Percentiles rank a stretch among this genome's conserved stretches.
These are phyloP conservation scores for Drosophila ochracea DNA, from an alignment of 2,888 invertebrate genomes.

Conservation along the genomic window DNA sequence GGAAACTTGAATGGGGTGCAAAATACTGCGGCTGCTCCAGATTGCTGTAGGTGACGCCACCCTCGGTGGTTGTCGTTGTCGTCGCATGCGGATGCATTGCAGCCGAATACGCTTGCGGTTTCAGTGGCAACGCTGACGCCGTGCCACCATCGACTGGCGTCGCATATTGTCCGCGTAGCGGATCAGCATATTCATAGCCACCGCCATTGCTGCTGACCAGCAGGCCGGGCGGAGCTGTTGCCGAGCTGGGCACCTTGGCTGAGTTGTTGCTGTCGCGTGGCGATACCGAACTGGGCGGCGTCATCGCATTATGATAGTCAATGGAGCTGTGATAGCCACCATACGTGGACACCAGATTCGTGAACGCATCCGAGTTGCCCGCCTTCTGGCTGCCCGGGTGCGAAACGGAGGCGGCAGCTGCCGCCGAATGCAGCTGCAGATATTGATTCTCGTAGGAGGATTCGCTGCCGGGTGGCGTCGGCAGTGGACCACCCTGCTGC, in stretches of 20 bases:
- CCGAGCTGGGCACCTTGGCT: conserved; percentile 72
- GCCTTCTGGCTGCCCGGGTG: conserved; percentile 85
- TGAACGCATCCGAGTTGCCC: conserved; percentile 86
- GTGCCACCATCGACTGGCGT: conserved; percentile 83
- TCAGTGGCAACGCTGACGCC: conserved; percentile 90
- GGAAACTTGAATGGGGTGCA: conserved; percentile 93
- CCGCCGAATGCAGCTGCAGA: conserved; percentile 85
- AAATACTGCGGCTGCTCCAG: conserved; percentile 94
- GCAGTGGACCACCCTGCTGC: conserved; percentile 89
- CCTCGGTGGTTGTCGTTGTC: conserved; percentile 87
- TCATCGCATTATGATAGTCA: conserved; percentile 97
- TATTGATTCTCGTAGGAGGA: conserved; percentile 89
- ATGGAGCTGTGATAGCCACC: conserved; percentile 88
- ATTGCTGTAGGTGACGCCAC: conserved; percentile 88
- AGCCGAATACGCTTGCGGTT: conserved; percentile 95
- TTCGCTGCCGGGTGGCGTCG: conserved; percentile 96
- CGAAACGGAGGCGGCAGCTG: conserved; percentile 51
- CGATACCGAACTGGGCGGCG: conserved; percentile 98
- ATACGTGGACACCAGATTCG: conserved; percentile 87
- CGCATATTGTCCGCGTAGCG: conserved; percentile 86
- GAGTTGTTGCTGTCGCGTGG: conserved; percentile 93
- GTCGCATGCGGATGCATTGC: conserved; percentile 86
- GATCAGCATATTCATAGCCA: conserved; percentile 89
- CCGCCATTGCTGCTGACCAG: conserved; percentile 79
- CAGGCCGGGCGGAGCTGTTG: conserved; percentile 42